Percentiles rank a stretch among this genome's conserved stretches.
These are phyloP conservation scores for Anthopleura sola DNA, from an alignment of 64 coral and sea anemone genomes.

Conservation along the genomic window DNA sequence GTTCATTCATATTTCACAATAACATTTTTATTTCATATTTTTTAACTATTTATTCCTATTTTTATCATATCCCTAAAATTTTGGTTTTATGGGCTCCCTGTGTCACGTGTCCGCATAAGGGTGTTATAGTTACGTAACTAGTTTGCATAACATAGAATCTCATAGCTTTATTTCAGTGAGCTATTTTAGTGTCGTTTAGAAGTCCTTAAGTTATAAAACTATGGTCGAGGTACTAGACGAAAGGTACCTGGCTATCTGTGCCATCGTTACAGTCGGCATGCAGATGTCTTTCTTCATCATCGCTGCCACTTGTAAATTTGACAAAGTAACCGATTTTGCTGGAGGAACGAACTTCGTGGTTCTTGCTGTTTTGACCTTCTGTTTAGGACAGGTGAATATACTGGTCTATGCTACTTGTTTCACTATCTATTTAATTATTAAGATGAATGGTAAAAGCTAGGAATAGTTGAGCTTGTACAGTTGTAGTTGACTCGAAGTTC, in stretches of 20 bases:
- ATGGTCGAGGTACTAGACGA: slow-evolving; percentile 6
- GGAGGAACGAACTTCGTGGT: slow-evolving; percentile 27
- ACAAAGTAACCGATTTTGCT: slow-evolving; percentile 38
- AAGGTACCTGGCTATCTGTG: slow-evolving; percentile 21
- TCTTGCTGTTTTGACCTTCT: slow-evolving; percentile 22
- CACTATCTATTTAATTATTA: too few species aligned
- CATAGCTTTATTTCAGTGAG: too few species aligned
- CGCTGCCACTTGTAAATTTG: slow-evolving; percentile 17
- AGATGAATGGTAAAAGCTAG: too few species aligned
- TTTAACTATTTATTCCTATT: not conserved
- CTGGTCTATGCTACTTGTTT: not conserved
- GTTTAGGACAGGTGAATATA: not conserved
- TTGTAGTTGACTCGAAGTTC: too few species aligned
- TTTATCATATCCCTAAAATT: not conserved
- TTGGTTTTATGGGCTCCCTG: not conserved
- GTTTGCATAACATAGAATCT: not conserved
- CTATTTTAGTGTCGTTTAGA: too few species aligned
- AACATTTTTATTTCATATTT: too few species aligned
- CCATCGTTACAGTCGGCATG: slow-evolving; percentile 22
- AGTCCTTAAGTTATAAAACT: too few species aligned
- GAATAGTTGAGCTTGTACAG: too few species aligned
- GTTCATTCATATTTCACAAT: too few species aligned
- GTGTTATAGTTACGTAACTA: not conserved
- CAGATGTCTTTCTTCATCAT: slow-evolving; percentile 30
- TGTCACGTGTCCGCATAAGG: not conserved